Evolutionary conservation across 2,113 vertebrate genomes (phyloP).

Genomic region (Nematolebias whitei): DNA sequence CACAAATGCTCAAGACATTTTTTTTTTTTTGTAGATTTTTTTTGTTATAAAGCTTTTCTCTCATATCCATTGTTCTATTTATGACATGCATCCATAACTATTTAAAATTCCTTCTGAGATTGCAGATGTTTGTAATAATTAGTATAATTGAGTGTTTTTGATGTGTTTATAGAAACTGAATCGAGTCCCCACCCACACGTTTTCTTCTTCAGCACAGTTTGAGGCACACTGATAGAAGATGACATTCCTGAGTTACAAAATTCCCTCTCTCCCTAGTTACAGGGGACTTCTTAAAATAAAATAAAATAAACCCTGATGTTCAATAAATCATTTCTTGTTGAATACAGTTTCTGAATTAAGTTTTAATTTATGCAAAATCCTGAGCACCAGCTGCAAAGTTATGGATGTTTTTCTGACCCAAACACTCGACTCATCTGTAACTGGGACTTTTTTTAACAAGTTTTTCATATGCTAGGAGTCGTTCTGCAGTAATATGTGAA

Average conservation of each 20-base stretch:
- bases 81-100: conserved; percentile 5
- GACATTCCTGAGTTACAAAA: conserved; percentile 25
- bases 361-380: too few species aligned
- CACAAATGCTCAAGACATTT: neutral
- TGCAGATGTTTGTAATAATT: conserved; percentile 9
- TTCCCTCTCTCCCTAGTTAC: conserved; percentile 51
- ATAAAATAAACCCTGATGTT: conserved; percentile 30
- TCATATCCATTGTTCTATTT: neutral
- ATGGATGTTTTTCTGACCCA: too few species aligned
- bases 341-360: neutral
- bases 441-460: too few species aligned
- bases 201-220: conserved; percentile 57
- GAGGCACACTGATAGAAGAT: conserved; percentile 45
- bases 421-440: too few species aligned
- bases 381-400: too few species aligned
- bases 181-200: conserved; percentile 54
- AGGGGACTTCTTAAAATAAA: conserved; percentile 24
- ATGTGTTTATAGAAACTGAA: conserved; percentile 42
- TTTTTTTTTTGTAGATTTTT: neutral
- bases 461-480: too few species aligned
- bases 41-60: neutral
- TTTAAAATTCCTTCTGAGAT: conserved; percentile 6
- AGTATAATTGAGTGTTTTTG: conserved; percentile 27
- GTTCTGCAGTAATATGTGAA: too few species aligned
- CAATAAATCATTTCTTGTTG: neutral